Evolutionary conservation across 2,888 invertebrate species (phyloP).

Genomic region (Aphelenchoides bicaudatus): DNA sequence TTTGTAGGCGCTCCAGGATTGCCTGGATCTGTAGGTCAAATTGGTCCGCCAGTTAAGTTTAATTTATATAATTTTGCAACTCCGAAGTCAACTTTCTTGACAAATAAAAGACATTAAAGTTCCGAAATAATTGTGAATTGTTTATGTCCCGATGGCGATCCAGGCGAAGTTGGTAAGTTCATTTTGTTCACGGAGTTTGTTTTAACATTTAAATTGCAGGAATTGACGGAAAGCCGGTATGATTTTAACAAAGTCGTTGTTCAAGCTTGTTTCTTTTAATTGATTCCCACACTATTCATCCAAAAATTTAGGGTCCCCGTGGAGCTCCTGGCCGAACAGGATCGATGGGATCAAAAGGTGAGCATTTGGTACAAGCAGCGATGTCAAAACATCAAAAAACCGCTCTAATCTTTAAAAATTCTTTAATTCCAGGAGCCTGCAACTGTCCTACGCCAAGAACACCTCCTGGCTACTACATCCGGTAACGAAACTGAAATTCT

Average conservation of each 20-base stretch:
- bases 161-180: background rate
- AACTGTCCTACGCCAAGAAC: conserved; percentile 2
- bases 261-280: too few species aligned
- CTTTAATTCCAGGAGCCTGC: too few species aligned
- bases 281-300: background rate
- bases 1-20: background rate
- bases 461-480: background rate
- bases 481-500: too few species aligned
- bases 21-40: too few species aligned
- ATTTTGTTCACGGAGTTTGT: background rate
- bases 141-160: background rate
- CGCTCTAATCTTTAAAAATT: background rate
- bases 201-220: background rate
- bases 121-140: too few species aligned
- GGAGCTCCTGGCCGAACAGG: background rate
- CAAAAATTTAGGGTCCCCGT: background rate
- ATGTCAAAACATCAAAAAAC: background rate
- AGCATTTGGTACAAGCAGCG: background rate
- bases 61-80: too few species aligned
- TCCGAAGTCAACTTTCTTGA: conserved; percentile 1
- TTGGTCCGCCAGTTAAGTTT: too few species aligned
- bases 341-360: background rate
- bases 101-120: background rate
- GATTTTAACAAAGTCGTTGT: too few species aligned
- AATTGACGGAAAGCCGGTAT: background rate